Percentiles rank a stretch among this genome's conserved stretches.
phyloP scores from a whole-genome alignment of 1,140 invertebrate species.

The Stegodyphus mimosarum region DNA sequence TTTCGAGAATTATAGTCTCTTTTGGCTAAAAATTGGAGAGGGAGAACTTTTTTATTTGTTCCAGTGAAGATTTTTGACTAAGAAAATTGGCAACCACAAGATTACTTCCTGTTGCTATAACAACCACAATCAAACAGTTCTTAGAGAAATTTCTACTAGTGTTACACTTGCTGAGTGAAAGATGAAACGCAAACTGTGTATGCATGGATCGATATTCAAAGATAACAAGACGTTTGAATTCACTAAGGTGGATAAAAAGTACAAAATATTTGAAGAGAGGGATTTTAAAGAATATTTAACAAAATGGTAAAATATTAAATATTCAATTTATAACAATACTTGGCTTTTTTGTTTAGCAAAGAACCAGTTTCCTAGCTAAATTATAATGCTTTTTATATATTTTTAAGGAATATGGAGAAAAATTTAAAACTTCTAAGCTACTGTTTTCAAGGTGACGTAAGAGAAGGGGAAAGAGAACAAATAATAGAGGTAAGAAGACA shows the following conservation, averaged over 20 bases:
- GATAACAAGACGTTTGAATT: constrained; percentile 7
- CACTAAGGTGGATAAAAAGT: not conserved
- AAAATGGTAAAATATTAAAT: constrained; percentile 22
- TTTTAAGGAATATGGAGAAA: constrained; percentile 37
- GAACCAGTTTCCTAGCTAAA: not conserved
- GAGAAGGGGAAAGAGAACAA: not conserved
- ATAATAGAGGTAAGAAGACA: not conserved
- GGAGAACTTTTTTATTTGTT: too few relatives aligned
- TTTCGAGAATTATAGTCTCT: too few relatives aligned
- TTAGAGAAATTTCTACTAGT: too few relatives aligned
- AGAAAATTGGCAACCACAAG: too few relatives aligned
- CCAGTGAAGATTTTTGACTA: too few relatives aligned
- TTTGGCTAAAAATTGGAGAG: too few relatives aligned
- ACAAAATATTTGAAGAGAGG: constrained; percentile 9
- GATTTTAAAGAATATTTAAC: constrained; percentile 17
- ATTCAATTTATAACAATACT: not conserved
- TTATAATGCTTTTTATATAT: not conserved
- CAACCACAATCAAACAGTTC: too few relatives aligned
- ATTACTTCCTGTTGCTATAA: too few relatives aligned
- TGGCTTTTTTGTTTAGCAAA: too few relatives aligned
- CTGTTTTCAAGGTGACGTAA: not conserved
- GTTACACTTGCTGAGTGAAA: not conserved
- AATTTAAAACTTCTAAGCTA: constrained; percentile 8
- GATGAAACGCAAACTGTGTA: not conserved
- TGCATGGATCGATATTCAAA: not conserved